Base-by-base conservation (phyloP, 2,113 vertebrate genomes). In the Scortum barcoo region DNA sequence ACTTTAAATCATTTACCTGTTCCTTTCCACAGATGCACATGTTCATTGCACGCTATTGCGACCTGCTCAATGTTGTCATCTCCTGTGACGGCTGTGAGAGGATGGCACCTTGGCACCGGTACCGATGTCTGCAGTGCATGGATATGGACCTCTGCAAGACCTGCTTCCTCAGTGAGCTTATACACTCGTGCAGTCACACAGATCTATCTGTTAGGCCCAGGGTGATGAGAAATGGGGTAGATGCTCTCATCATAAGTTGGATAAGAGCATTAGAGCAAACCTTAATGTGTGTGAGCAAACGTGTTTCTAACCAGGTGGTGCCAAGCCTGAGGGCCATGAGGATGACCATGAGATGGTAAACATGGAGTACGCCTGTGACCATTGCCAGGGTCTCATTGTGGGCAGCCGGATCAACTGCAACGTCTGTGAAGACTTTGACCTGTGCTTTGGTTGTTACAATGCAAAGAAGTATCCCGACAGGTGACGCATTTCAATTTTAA, bases 71-170 rank as follows among this genome's bases (percentile, higher is more conserved):
- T 0, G 97, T 99, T 60, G 98, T 99, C 88, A 99, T 99, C 22
- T 99, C 98, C 26, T 99, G 98, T 1, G 97, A 99, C 0, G 98
- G 98, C 16, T 99, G 98, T 14, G 97, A 99, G 63, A 95, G 98
- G 76, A 99, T 99, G 16, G 97, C 97, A 0, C 98, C 98, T 0
- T 99, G 97, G 97, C 97, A 98, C 68, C 97, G 98, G n/a, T 99
- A 99, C 93, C 93, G 98, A 75, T 99, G 98, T 56, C 94, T 99
- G 86, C 98, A 99, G 77, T 99, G 98, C 91, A 98, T 96, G 4
- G 97, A 99, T 76, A 99, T 99, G 98, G 98, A 99, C 77, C 96
- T 99, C 3, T 99, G 98, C 86, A 99, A 99, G 93, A 98, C 98
- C 0, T 99, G 98, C 76, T 99, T 99, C 90, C 95, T 99, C 58